These are phyloP conservation scores for Trematocara unimaculatum DNA, from an alignment of 2,113 vertebrate species.

Conservation along the genomic window DNA sequence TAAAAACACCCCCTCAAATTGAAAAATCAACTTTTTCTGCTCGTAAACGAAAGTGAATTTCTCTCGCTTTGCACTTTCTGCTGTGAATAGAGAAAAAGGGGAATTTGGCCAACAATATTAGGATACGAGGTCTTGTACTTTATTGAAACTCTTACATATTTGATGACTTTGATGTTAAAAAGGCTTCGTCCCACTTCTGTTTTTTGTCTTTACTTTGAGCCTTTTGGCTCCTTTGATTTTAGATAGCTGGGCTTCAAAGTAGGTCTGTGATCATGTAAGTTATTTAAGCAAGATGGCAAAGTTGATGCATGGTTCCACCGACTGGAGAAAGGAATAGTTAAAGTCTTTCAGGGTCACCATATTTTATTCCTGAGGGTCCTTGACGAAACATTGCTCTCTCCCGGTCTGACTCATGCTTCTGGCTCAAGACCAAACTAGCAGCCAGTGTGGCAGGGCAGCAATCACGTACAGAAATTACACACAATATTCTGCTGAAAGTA, in stretches of 20 bases:
- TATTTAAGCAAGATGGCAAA: not conserved
- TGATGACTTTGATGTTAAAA: constrained; percentile 34
- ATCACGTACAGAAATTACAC: constrained; percentile 40
- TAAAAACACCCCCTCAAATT: not conserved
- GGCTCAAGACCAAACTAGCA: not conserved
- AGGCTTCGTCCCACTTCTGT: not conserved
- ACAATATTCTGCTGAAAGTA: constrained; percentile 28
- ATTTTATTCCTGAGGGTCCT: not conserved
- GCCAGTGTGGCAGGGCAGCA: not conserved
- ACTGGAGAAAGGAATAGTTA: not conserved
- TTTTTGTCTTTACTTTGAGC: not conserved
- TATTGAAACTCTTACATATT: constrained; percentile 32
- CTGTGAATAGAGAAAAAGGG: not conserved
- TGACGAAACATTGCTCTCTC: constrained; percentile 2
- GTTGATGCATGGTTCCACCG: not conserved
- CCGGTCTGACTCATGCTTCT: constrained; percentile 4
- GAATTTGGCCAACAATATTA: not conserved
- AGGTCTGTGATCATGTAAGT: not conserved
- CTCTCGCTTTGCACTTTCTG: not conserved
- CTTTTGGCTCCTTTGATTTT: not conserved
- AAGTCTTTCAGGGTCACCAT: not conserved
- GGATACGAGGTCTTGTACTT: not conserved
- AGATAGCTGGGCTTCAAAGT: not conserved
- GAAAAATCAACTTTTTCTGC: not conserved
- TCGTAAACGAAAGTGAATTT: constrained; percentile 2